Evolutionary conservation across 2,113 vertebrate genomes (phyloP), one percentile per base, ranked within the genome.

Genomic region (Eleginops maclovinus): DNA sequence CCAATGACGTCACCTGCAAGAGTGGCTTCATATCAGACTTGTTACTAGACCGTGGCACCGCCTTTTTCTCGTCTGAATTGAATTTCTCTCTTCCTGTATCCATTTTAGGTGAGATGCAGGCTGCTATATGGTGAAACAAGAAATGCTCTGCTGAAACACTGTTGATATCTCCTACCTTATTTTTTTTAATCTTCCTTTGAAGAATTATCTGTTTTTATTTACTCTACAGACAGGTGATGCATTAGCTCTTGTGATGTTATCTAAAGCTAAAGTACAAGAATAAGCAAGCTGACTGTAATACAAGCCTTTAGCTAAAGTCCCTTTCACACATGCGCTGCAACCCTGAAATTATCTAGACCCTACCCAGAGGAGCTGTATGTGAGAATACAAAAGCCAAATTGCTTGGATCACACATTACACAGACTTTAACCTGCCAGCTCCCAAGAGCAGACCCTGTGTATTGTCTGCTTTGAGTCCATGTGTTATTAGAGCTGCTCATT

Each of bases 51-150:
- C 56, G 43, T 51, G 16, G 79, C 71, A 16, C 28, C 58, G 69
- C 64, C 55, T 77, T 69, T 59, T 83, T 17, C 40, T 79, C 13
- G 41, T 74, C 79, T 26, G 14, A 71, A 69, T n/a, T 71, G 66
- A 58, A 69, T 83, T 69, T 81, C 72, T 68, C 58, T 81, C 66
- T 36, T 11, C 15, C 61, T 81, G 44, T 44, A 50, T 83, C 77
- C 78, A n/a, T 43, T 84, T 79, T 53, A 50, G 31, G 76, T 74
- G 14, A 50, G 71, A 79, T 79, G 81, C 66, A 86, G 75, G 46
- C 74, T 86, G 72, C 65, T 81, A 82, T 83, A 66, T 85, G 81
- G 77, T 79, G 16, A 59, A 74, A 55, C 77, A 77, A 63, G 61
- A 79, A 88, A 89, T 73, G 60, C 28, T 66, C 43, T 43, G 19